Evolutionary conservation across 2,888 invertebrate genomes (phyloP), one percentile per base, ranked within the genome.

Genomic region (Sphaerophoria rueppellii): DNA sequence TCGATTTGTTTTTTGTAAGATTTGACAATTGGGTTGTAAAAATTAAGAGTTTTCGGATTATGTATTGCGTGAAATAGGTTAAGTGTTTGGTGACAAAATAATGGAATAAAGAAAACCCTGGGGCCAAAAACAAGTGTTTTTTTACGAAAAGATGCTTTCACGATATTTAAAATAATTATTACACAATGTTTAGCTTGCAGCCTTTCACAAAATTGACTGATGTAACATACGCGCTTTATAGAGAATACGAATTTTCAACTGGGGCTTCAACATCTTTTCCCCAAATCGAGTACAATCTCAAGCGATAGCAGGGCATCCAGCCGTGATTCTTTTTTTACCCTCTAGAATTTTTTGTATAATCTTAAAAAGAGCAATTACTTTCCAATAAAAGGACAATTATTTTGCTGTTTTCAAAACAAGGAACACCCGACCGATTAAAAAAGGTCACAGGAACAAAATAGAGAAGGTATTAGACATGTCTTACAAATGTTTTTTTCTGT

Each of bases 371-470:
- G 52, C 61, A 81, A 85, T 81, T 73, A 77, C 72, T 81, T 85
- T 73, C 24, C n/a, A 70, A 85, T 85, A 85, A 85, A 80, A 77
- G 85, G 77, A 73, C 85, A 85, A 77, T 85, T 77, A 73, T 57
- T 16, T 0, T 7, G 6, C n/a, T 52, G 32, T 81, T 76, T 72
- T 24, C 52, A 63, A 76, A 73, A 76, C 14, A 81, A 43, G 34
- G 57, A 69, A 57, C 83, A 69, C 72, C 85, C 76, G 73, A 52
- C 76, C 81, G 85, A 54, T 48, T 37, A 6, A 16, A 46, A 4
- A 57, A 72, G 48, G 40, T 9, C 65, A 40, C 37, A 11, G 7
- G 11, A 58, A 46, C 24, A 79, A 63, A 50, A 77, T 54, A 85
- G 80, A 81, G 77, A 73, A 85, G 48, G 73, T 76, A 76, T 85